phyloP scores from a whole-genome alignment of 1,140 invertebrate genomes.

The Drosophila parabipectinata region DNA sequence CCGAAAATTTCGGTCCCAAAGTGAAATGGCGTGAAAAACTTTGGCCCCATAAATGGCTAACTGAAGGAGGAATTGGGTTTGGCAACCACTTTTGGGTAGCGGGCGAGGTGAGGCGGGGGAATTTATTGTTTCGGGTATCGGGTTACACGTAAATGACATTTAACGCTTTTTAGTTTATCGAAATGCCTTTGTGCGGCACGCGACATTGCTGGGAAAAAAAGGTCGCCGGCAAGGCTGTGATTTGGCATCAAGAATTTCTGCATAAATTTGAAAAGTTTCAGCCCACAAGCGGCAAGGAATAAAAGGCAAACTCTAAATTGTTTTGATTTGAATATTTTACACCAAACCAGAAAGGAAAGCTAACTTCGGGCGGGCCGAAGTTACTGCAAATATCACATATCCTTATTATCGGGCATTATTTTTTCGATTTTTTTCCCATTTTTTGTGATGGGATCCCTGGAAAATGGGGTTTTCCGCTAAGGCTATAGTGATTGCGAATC shows the following conservation, averaged over 20 bases:
- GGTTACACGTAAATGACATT: conserved; percentile 79
- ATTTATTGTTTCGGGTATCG: conserved; percentile 49
- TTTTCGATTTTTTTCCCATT: too few species aligned
- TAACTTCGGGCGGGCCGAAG: too few species aligned
- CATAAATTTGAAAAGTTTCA: conserved; percentile 60
- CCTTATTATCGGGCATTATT: too few species aligned
- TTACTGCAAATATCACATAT: too few species aligned
- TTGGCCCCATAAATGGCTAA: conserved; percentile 73
- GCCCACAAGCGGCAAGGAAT: conserved; percentile 22
- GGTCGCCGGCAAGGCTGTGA: conserved; percentile 42
- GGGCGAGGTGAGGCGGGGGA: neutral
- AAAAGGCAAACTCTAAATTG: conserved; percentile 23
- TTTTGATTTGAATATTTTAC: conserved; percentile 40
- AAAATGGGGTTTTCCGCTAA: too few species aligned
- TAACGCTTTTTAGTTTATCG: conserved; percentile 80
- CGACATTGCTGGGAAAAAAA: conserved; percentile 58
- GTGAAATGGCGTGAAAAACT: conserved; percentile 81
- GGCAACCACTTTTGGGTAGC: neutral
- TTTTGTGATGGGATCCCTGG: too few species aligned
- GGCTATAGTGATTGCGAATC: too few species aligned
- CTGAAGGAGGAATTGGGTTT: conserved; percentile 7
- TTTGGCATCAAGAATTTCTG: conserved; percentile 59
- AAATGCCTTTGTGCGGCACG: conserved; percentile 68
- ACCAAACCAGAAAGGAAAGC: too few species aligned
- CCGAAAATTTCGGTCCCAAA: conserved; percentile 65